Evolutionary conservation across 2,113 vertebrate species (phyloP), one percentile per base, ranked within the genome.

Genomic region (Dascyllus trimaculatus): DNA sequence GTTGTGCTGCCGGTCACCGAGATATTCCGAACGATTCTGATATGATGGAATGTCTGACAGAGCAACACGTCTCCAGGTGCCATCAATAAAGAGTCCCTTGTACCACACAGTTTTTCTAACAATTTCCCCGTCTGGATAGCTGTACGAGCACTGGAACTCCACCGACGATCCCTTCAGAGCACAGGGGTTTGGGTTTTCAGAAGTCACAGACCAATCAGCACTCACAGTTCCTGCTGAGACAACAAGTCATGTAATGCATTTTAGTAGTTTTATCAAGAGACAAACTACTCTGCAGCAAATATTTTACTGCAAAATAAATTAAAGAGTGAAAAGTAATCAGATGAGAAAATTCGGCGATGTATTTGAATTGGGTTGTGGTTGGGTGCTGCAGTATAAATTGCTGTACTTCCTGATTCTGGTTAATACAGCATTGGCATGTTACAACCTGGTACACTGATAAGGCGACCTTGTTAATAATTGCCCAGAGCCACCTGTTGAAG

Each of bases 181-280:
- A 67, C 89, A 91, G 10, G n/a, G 13, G 56, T 77, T 2, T 46
- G 2, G 29, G 19, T 84, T 72, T 75, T 79, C 84, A 71, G 78
- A 85, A 1, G 76, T 81, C 46, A 88, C 77, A 1, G n/a, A 45
- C 67, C 3, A 2, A 24, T 0, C 17, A 38, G 52, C 25, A 5
- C 25, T 25, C 19, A 9, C 43, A 38, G 59, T 10, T 51, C 53
- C 81, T 82, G 75, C 48, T 71, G 24, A 78, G 22, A 75, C 56
- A 59, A 48, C 49, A 58, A 1, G 0, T 35, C 1, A 48, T 21
- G 2, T 3, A 18, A 56, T 7, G 1, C 32, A 21, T 67, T 40
- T 15, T 18, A 29, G 49, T 17, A 29, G 24, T 6, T 19, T 24
- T n/a, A 51, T n/a, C 19, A 48, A 10, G 32, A 35, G 9, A 2